phyloP scores from a whole-genome alignment of 2,797 vertebrate species.

The Chrosomus eos region DNA sequence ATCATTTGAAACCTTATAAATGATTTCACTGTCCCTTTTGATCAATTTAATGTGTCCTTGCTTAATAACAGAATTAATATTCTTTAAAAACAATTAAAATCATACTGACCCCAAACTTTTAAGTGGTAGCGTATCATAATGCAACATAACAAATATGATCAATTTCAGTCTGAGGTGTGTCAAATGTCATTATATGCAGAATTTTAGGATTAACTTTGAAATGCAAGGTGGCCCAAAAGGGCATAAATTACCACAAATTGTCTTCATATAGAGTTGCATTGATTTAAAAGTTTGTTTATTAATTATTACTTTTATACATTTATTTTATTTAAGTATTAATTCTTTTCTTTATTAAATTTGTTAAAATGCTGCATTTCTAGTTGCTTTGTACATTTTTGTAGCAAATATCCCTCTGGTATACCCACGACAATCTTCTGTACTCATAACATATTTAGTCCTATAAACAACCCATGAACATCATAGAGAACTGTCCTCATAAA shows the following conservation, averaged over 20 bases:
- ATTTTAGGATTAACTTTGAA: neutral
- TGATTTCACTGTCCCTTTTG: neutral
- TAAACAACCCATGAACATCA: neutral
- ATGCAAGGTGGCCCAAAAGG: neutral
- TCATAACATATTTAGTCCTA: neutral
- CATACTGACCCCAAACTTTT: neutral
- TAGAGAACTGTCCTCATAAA: neutral
- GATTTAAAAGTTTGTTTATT: neutral
- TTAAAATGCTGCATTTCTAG: neutral
- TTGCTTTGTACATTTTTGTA: neutral
- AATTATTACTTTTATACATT: neutral
- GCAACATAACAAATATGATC: neutral
- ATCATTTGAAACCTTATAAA: neutral
- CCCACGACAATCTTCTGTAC: neutral
- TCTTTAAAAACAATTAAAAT: too few species aligned
- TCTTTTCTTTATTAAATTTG: too few species aligned
- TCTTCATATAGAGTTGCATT: neutral
- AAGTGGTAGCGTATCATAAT: neutral
- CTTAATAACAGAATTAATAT: neutral
- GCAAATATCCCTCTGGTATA: neutral
- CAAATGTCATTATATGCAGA: neutral
- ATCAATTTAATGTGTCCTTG: neutral
- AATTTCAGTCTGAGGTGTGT: neutral
- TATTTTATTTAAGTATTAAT: neutral
- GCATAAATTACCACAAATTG: neutral